phyloP scores from a whole-genome alignment of 2,113 vertebrate genomes.

The Ellobius talpinus region DNA sequence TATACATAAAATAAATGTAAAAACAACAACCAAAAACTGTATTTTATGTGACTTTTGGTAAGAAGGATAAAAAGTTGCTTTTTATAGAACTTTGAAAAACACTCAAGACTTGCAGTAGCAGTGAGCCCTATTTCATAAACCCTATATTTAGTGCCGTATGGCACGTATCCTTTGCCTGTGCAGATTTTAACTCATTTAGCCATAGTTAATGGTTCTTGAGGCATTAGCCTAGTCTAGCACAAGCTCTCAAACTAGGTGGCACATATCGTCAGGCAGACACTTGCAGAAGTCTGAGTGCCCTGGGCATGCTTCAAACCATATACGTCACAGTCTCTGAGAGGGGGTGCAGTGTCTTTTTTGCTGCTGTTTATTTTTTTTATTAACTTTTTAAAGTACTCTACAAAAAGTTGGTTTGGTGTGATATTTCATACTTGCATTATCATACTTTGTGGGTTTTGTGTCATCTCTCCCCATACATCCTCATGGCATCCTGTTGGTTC shows the following conservation, averaged over 20 bases:
- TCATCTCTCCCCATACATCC: neutral
- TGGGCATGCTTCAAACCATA: neutral
- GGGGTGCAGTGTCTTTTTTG: neutral
- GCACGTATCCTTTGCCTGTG: neutral
- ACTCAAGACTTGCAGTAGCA: neutral
- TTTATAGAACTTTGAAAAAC: neutral
- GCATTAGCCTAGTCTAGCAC: neutral
- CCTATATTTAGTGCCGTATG: neutral
- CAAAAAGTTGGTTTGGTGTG: neutral
- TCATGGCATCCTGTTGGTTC: neutral
- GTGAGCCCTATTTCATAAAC: neutral
- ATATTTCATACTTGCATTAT: neutral
- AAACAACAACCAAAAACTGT: neutral
- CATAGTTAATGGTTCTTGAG: neutral
- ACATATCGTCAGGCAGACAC: neutral
- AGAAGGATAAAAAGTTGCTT: neutral
- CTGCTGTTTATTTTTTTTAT: neutral
- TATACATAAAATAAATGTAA: neutral
- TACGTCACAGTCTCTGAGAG: neutral
- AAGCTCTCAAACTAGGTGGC: neutral
- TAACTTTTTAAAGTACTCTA: neutral
- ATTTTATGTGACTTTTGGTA: slow-evolving; percentile 21
- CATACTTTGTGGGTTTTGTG: neutral
- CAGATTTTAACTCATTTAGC: neutral
- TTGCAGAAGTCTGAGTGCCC: neutral